Evolutionary conservation across 2,888 invertebrate genomes (phyloP).

Genomic region (Lamellibrachia columna): DNA sequence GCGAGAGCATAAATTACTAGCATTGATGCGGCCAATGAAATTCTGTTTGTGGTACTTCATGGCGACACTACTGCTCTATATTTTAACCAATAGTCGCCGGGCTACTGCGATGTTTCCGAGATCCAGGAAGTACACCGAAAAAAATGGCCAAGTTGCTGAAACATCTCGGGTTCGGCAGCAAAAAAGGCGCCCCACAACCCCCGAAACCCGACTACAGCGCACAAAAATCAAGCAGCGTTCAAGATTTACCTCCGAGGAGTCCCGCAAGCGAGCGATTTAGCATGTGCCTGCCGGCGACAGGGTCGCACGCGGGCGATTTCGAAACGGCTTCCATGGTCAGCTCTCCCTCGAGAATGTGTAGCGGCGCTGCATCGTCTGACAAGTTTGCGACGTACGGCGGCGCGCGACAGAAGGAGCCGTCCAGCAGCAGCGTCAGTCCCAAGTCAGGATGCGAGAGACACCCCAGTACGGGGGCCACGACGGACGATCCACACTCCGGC

Average conservation of each 20-base stretch:
- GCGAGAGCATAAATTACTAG: neutral
- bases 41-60: neutral
- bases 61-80: neutral
- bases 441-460: slow-evolving; percentile 10
- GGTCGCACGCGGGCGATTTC: slow-evolving; percentile 11
- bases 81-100: neutral
- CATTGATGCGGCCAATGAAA: neutral
- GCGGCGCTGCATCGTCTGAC: slow-evolving; percentile 1
- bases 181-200: slow-evolving; percentile 22
- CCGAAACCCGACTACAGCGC: slow-evolving; percentile 7
- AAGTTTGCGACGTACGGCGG: slow-evolving; percentile 4
- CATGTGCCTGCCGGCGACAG: neutral
- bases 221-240: slow-evolving; percentile 26
- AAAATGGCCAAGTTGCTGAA: slow-evolving; percentile 36
- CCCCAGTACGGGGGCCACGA: neutral
- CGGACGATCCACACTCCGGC: slow-evolving; percentile 7
- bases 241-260: slow-evolving; percentile 13
- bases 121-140: slow-evolving; percentile 10
- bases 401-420: neutral
- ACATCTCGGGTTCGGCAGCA: slow-evolving; percentile 36
- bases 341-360: slow-evolving; percentile 12
- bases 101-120: neutral
- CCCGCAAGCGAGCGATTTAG: slow-evolving; percentile 17
- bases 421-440: neutral
- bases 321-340: slow-evolving; percentile 6